Percentiles rank a stretch among this genome's conserved stretches.
Evolutionary conservation across 2,113 vertebrate genomes (phyloP).

Genomic region (Caloenas nicobarica): DNA sequence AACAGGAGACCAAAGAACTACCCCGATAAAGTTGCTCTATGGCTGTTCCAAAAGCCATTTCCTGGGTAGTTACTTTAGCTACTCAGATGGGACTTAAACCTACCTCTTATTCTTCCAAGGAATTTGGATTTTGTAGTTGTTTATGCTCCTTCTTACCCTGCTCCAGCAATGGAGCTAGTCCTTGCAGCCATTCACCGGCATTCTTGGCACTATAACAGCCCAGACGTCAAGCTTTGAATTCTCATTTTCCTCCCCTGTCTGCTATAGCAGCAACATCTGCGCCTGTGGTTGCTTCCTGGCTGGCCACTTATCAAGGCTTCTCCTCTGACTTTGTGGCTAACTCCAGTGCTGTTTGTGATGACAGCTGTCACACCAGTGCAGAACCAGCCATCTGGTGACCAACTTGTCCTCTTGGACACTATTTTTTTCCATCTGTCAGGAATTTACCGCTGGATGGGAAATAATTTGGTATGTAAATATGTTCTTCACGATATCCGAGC

Average conservation of each 20-base stretch:
- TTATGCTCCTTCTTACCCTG: background rate
- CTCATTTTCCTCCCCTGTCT: slow-evolving; percentile 3
- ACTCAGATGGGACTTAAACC: background rate
- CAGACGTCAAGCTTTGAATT: slow-evolving; percentile 35
- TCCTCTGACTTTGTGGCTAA: slow-evolving; percentile 4
- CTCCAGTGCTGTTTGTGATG: slow-evolving; percentile 42
- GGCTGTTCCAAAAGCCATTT: background rate
- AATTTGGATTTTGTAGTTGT: background rate
- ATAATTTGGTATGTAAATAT: slow-evolving; percentile 62
- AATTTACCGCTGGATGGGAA: slow-evolving; percentile 37
- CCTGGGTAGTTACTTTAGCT: background rate
- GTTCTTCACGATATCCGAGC: background rate
- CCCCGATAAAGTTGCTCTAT: background rate
- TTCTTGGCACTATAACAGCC: background rate
- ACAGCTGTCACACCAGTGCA: slow-evolving; percentile 46
- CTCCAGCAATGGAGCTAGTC: background rate
- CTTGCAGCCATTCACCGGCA: background rate
- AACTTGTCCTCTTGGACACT: slow-evolving; percentile 47
- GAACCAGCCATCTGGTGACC: slow-evolving; percentile 46
- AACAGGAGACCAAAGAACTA: background rate
- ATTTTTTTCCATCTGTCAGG: slow-evolving; percentile 44
- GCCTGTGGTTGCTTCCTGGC: slow-evolving; percentile 32
- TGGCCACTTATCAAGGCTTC: slow-evolving; percentile 45
- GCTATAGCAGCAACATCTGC: background rate
- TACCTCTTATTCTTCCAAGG: background rate